Conservation (phyloP, 2,888 invertebrate species). For the Drosophila acutilabella region DNA sequence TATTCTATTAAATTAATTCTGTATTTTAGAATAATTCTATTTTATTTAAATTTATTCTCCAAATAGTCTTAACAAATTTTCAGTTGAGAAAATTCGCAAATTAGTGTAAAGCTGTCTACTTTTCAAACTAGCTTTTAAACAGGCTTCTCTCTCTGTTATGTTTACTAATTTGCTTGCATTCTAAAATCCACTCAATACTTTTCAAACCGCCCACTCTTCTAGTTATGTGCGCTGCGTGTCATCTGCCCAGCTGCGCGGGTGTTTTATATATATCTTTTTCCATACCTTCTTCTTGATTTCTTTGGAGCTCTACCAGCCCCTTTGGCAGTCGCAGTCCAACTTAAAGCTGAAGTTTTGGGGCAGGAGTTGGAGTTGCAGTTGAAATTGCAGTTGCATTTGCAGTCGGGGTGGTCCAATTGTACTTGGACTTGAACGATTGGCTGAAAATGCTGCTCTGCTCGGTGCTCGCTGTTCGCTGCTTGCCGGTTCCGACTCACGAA, state of each 20-base stretch:
- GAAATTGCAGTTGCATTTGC: constrained; percentile 13
- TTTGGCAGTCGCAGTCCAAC: constrained; percentile 14
- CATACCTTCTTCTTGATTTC: constrained; percentile 2
- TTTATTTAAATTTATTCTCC: no score
- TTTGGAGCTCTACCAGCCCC: constrained; percentile 42
- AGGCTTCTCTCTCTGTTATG: no score
- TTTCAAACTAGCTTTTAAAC: no score
- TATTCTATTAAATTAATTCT: no score
- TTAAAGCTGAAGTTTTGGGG: not conserved
- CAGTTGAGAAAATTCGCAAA: no score
- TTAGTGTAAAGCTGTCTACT: no score
- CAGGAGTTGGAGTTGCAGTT: constrained; percentile 2
- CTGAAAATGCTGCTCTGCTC: constrained; percentile 24
- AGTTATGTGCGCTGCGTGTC: constrained; percentile 26
- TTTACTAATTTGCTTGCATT: not conserved
- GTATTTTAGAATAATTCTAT: no score
- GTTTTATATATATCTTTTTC: constrained; percentile 7
- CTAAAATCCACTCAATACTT: constrained; percentile 22
- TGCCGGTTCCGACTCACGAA: constrained; percentile 77
- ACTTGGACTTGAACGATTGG: constrained; percentile 78
- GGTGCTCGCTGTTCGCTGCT: not conserved
- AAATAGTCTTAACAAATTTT: no score
- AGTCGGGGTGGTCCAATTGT: constrained; percentile 80
- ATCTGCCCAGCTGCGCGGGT: constrained; percentile 39
- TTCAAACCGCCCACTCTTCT: constrained; percentile 41